Base-by-base conservation (phyloP, 2,888 invertebrate species). In the Drosophila siamana region DNA sequence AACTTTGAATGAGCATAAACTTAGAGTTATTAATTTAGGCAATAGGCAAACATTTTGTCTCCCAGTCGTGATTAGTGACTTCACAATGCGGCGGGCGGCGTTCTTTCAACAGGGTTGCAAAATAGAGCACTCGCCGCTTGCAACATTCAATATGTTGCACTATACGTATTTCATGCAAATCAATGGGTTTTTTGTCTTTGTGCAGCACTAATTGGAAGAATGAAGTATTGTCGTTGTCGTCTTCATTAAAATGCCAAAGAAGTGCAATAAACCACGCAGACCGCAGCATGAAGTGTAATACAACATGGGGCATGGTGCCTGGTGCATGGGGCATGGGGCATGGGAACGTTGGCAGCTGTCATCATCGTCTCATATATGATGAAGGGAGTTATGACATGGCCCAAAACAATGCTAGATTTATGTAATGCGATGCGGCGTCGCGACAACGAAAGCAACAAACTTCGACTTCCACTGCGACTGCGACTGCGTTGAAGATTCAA, bases 361-460 rank as follows among this genome's bases (percentile, higher is more conserved):
- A 75, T 41, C 75, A 54, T 62, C 52, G 30, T 57, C 71, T 66
- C 56, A 41, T 40, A 41, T 40, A 46, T 55, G 57, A 52, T 44
- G 40, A 38, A 41, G 51, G 26, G 44, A 62, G 68, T 74, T 80
- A 82, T 80, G 83, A 74, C 74, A 75, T 76, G 64, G 63, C 48
- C 72, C 46, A 74, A 70, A 78, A 80, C 84, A 80, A 80, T 80
- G 75, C 65, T 65, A 69, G 84, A 75, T 80, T 80, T 80, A 80
- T 80, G 84, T 80, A 80, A 80, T 75, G 73, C 47, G 38, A 64
- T 26, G 54, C 38, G 46, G 19, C 13, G 43, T 19, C 19, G 19
- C 19, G 19, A 19, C 19, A 19, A n/a, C n/a, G n/a, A n/a, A n/a
- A n/a, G n/a, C n/a, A n/a, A n/a, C n/a, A n/a, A n/a, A n/a, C n/a